Evolutionary conservation across 2,888 invertebrate species (phyloP).

Genomic region (Agrilus cyanescens): DNA sequence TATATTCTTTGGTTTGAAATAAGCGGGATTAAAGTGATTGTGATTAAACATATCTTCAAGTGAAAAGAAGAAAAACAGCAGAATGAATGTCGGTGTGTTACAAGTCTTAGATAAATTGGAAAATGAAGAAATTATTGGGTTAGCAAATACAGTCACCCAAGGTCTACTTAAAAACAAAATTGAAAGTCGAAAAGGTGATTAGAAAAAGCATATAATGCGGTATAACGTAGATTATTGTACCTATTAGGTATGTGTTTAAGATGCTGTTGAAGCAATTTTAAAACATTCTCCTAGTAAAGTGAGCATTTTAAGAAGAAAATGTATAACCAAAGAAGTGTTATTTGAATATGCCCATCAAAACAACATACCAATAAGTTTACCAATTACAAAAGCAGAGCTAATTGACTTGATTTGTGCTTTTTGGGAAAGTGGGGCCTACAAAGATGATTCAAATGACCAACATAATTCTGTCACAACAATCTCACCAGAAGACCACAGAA

Average conservation of each 20-base stretch:
- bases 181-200: constrained; percentile 22
- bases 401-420: constrained; percentile 35
- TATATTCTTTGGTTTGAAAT: no score
- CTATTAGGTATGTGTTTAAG: constrained; percentile 29
- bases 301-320: constrained; percentile 39
- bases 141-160: constrained; percentile 28
- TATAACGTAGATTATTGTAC: neutral
- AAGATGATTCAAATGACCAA: neutral
- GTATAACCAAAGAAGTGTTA: constrained; percentile 41
- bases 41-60: no score
- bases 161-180: constrained; percentile 25
- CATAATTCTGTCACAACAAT: neutral
- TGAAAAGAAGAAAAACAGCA: no score
- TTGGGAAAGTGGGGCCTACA: constrained; percentile 29
- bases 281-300: constrained; percentile 37
- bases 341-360: constrained; percentile 42
- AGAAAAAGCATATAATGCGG: neutral
- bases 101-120: constrained; percentile 18
- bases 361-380: constrained; percentile 33
- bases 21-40: no score
- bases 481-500: neutral
- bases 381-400: constrained; percentile 40
- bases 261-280: constrained; percentile 40
- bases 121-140: constrained; percentile 21
- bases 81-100: neutral